These are phyloP conservation scores for Platygyra sinensis DNA, from an alignment of 64 coral and sea anemone genomes.

Conservation along the genomic window DNA sequence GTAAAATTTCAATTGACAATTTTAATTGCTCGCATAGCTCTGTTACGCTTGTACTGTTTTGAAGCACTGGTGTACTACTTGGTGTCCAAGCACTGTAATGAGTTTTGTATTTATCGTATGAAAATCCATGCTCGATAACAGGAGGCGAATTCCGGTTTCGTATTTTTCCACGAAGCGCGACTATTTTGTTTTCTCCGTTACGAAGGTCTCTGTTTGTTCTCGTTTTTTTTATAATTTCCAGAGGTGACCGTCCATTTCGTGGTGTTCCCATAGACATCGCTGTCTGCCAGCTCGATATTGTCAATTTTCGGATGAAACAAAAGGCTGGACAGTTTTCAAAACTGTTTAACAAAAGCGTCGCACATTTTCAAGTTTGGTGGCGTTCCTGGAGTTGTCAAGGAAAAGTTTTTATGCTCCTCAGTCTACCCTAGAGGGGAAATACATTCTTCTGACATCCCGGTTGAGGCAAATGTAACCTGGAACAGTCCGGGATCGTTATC, in stretches of 20 bases:
- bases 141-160: constrained; percentile 26
- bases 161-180: neutral
- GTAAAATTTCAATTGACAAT: constrained; percentile 32
- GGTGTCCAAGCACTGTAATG: constrained; percentile 67
- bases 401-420: neutral
- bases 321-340: neutral
- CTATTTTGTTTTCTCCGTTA: constrained; percentile 22
- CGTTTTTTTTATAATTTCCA: constrained; percentile 13
- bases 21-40: neutral
- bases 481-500: no score
- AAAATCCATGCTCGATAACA: constrained; percentile 37
- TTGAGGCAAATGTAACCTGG: no score
- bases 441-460: neutral
- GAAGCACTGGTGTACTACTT: constrained; percentile 42
- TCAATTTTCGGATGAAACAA: neutral
- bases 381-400: constrained; percentile 41
- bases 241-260: neutral
- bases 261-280: neutral
- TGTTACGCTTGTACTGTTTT: constrained; percentile 55
- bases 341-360: constrained; percentile 14
- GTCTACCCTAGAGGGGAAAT: constrained; percentile 17
- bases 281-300: neutral
- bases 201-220: neutral
- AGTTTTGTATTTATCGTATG: constrained; percentile 73
- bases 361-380: constrained; percentile 6